Evolutionary conservation across 2,888 invertebrate species (phyloP).

Genomic region (Sarcophaga variegata): DNA sequence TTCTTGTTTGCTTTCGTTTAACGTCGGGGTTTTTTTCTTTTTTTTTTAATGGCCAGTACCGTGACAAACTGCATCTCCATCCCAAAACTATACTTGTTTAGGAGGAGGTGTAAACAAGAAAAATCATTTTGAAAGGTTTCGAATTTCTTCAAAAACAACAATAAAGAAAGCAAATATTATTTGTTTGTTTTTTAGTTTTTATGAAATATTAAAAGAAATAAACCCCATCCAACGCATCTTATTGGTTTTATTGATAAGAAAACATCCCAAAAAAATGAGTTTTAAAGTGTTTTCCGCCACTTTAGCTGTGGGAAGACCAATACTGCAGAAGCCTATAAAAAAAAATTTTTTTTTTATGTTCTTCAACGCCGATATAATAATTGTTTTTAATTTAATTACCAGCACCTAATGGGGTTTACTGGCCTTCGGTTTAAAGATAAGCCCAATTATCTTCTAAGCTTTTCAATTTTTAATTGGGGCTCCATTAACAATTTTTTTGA

Average conservation of each 20-base stretch:
- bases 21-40: background rate
- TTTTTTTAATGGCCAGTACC: conserved; percentile 20
- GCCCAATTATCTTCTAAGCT: too few relatives aligned
- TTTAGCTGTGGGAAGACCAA: background rate
- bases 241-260: too few relatives aligned
- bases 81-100: background rate
- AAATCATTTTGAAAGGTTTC: background rate
- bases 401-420: background rate
- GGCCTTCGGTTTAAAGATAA: too few relatives aligned
- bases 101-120: conserved; percentile 36
- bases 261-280: background rate
- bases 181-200: background rate
- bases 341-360: background rate
- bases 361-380: background rate
- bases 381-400: background rate
- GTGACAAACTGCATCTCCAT: conserved; percentile 24
- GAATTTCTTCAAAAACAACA: background rate
- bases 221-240: too few relatives aligned
- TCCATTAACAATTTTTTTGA: too few relatives aligned
- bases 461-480: too few relatives aligned
- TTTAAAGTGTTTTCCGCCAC: background rate
- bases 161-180: too few relatives aligned
- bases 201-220: too few relatives aligned
- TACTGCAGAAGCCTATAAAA: background rate
- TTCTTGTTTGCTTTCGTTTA: conserved; percentile 25